Evolutionary conservation across 2,888 invertebrate species (phyloP).

Genomic region (Fabriciana adippe): DNA sequence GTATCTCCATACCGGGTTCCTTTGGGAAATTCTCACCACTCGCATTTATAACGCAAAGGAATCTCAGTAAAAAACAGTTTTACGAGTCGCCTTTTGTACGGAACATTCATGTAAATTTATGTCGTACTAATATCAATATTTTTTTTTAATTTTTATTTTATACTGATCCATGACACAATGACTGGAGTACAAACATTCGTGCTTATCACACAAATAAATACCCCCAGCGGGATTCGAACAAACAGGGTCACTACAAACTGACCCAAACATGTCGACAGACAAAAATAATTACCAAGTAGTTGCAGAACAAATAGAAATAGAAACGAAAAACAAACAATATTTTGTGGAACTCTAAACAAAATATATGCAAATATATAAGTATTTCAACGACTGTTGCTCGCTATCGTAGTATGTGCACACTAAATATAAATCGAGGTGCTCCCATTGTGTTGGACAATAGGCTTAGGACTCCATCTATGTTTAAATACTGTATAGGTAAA

Average conservation of each 20-base stretch:
- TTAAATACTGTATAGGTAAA: too few relatives aligned
- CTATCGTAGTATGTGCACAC: slow-evolving; percentile 14
- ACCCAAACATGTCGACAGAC: too few relatives aligned
- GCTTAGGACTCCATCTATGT: slow-evolving; percentile 1
- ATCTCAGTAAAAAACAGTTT: slow-evolving; percentile 19
- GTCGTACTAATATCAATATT: neutral
- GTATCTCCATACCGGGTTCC: slow-evolving; percentile 28
- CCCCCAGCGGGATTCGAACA: too few relatives aligned
- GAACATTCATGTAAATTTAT: neutral
- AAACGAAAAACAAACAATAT: neutral
- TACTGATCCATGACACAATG: too few relatives aligned
- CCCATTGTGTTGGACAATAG: slow-evolving; percentile 20
- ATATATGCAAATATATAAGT: slow-evolving; percentile 29
- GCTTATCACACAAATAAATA: too few relatives aligned
- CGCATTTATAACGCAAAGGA: slow-evolving; percentile 33
- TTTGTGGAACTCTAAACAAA: slow-evolving; percentile 19
- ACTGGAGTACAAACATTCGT: too few relatives aligned
- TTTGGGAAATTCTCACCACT: slow-evolving; percentile 30
- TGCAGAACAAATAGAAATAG: too few relatives aligned
- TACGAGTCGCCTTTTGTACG: neutral
- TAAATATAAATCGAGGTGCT: slow-evolving; percentile 23
- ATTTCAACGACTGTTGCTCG: slow-evolving; percentile 23
- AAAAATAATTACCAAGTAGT: too few relatives aligned
- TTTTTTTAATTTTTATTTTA: too few relatives aligned
- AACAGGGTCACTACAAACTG: too few relatives aligned